Percentiles rank a stretch among this genome's conserved stretches.
Conservation (phyloP, 2,888 invertebrate genomes). For the Sinohyriopsis cumingii region DNA sequence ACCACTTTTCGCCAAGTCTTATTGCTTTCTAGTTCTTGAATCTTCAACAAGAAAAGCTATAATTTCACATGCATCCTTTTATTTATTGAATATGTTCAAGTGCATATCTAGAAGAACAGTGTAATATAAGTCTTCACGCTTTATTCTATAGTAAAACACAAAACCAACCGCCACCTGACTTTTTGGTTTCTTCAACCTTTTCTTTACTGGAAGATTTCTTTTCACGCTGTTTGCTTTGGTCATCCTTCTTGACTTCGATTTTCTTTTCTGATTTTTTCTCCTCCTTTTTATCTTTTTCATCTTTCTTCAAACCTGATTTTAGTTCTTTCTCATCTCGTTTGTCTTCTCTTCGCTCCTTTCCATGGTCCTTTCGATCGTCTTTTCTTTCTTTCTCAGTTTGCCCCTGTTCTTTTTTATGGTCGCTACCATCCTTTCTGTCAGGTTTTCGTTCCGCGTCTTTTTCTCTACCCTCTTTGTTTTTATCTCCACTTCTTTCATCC, state of each 20-base stretch:
- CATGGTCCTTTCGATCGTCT: background rate
- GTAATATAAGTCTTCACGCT: no score
- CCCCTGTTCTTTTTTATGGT: background rate
- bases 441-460: background rate
- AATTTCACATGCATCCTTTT: no score
- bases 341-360: background rate
- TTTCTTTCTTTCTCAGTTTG: background rate
- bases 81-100: no score
- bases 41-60: no score
- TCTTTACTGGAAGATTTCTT: background rate
- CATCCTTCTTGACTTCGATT: background rate
- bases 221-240: background rate
- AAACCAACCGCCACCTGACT: background rate
- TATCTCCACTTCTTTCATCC: slow-evolving; percentile 2
- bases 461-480: slow-evolving; percentile 1
- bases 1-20: no score
- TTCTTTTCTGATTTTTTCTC: background rate
- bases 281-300: no score
- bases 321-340: slow-evolving; percentile 1
- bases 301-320: background rate
- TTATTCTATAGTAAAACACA: background rate
- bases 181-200: background rate
- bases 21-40: no score
- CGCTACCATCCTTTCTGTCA: background rate
- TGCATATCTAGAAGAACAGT: no score